Percentiles rank a stretch among this genome's conserved stretches.
Conservation (phyloP, 2,113 vertebrate species). For the Chrysemys picta region DNA sequence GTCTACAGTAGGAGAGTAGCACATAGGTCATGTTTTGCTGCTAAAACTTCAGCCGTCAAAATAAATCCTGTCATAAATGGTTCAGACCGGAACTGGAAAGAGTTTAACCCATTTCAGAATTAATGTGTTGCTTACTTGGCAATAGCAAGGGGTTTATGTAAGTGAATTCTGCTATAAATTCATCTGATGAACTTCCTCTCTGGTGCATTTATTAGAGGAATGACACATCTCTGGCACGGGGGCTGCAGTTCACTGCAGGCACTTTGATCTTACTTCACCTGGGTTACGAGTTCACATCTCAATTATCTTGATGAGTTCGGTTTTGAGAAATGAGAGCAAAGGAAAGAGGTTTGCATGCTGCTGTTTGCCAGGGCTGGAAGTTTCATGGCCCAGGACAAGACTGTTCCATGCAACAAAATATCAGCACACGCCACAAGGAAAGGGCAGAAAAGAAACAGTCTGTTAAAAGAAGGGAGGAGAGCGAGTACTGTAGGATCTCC, state of each 20-base stretch:
- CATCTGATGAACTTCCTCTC: neutral
- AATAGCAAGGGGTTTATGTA: neutral
- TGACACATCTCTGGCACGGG: neutral
- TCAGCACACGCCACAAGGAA: too few species aligned
- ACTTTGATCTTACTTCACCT: neutral
- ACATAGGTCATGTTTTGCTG: neutral
- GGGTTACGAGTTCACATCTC: neutral
- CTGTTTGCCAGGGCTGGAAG: neutral
- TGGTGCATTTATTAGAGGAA: neutral
- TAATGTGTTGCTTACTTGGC: neutral
- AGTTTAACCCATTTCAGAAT: neutral
- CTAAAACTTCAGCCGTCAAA: neutral
- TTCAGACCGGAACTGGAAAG: neutral
- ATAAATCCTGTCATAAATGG: neutral
- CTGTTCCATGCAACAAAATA: neutral
- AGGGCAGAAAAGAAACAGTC: neutral
- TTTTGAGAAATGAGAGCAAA: neutral
- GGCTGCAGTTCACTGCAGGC: neutral
- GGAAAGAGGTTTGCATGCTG: neutral
- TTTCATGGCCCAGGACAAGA: neutral
- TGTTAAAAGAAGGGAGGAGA: neutral
- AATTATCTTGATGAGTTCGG: neutral
- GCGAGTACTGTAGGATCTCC: neutral
- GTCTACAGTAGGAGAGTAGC: neutral
- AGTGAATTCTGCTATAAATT: neutral